phyloP scores from a whole-genome alignment of 1,140 invertebrate genomes.

The Lutraria rhynchaena region DNA sequence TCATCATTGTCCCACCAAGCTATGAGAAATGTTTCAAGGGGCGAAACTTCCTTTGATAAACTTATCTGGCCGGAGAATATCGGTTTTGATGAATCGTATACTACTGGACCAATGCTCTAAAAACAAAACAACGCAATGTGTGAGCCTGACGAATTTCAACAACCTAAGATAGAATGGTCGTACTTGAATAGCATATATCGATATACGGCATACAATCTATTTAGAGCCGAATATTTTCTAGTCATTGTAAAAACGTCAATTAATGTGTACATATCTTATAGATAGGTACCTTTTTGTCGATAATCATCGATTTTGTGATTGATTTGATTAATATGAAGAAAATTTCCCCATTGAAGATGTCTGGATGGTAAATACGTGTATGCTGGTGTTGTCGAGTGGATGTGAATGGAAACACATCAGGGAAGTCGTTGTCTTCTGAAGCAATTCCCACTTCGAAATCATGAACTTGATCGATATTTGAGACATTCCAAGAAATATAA shows the following conservation, averaged over 20 bases:
- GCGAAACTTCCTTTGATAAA: not conserved
- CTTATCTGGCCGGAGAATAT: slow-evolving; percentile 7
- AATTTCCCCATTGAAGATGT: slow-evolving; percentile 46
- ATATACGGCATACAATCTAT: not conserved
- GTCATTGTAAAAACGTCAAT: not conserved
- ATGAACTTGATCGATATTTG: slow-evolving; percentile 40
- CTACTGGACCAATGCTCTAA: slow-evolving; percentile 1
- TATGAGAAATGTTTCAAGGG: not conserved
- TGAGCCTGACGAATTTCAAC: not conserved
- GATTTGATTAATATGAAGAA: slow-evolving; percentile 60
- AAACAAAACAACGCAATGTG: not conserved
- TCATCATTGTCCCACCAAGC: not conserved
- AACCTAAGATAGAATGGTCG: not conserved
- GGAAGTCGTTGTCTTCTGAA: not conserved
- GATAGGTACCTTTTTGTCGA: slow-evolving; percentile 34
- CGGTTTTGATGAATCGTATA: slow-evolving; percentile 28
- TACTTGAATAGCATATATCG: not conserved
- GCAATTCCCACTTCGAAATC: slow-evolving; percentile 57
- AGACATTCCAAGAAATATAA: slow-evolving; percentile 60
- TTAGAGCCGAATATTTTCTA: not conserved
- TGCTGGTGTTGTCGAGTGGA: slow-evolving; percentile 46
- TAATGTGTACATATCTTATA: not conserved
- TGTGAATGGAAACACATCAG: slow-evolving; percentile 38
- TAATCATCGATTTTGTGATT: slow-evolving; percentile 46
- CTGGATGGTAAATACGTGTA: slow-evolving; percentile 43